Evolutionary conservation across 2,113 vertebrate species (phyloP), one percentile per base, ranked within the genome.

Genomic region (Prionailurus bengalensis): DNA sequence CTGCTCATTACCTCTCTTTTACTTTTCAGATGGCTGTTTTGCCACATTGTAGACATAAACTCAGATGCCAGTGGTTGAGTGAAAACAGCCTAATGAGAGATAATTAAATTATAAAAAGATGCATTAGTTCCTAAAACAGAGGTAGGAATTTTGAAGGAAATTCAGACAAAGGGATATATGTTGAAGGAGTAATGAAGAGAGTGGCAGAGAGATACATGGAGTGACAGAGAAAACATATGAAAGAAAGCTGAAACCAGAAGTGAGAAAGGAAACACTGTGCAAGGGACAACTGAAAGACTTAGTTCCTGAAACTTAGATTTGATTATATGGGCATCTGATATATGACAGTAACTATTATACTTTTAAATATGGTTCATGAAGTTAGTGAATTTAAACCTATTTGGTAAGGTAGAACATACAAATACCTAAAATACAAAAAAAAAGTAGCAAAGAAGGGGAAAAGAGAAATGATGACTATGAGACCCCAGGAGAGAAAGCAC

Each of bases 341-440:
- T 71, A 66, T 68, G 39, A 61, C 9, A 73, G 63, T 82, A 95
- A 95, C 58, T 68, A 82, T 51, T 66, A 61, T 1, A 83, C 33
- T 11, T 97, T 92, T 97, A 90, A 94, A 92, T 63, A 84, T 61
- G 21, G 71, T 89, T 85, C 7, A 81, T 84, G 21, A 93, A 96
- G 91, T 91, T 48, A 85, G 36, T 97, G 87, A 89, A 27, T 78
- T 96, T 89, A 82, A 96, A 87, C 23, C 4, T 74, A 74, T 70
- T 92, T 93, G 53, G 51, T 73, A 89, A 90, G 29, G n/a, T 70
- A 95, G 45, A 95, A 91, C 81, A 53, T 84, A 27, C 9, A 94
- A 93, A 63, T 86, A 90, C 83, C 39, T 92, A 79, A 97, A 97
- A 76, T 91, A 87, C 16, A 70, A 89, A 92, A 76, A 39, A 29